Evolutionary conservation across 2,888 invertebrate species (phyloP).

Genomic region (Furcula furcula): DNA sequence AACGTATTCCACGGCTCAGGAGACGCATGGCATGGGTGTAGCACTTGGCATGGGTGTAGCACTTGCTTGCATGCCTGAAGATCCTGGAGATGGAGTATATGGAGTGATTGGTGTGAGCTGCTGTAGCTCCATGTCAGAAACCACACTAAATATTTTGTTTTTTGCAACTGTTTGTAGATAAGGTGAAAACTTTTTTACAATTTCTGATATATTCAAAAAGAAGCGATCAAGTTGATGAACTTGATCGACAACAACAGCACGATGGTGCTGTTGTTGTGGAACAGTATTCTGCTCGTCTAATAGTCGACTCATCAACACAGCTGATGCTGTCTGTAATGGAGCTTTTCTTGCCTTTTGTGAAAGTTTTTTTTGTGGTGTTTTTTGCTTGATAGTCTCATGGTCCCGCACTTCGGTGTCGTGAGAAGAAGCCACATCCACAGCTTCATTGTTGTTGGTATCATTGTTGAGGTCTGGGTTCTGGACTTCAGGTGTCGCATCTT

Average conservation of each 20-base stretch:
- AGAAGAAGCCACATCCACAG: slow-evolving; percentile 5
- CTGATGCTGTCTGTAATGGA: slow-evolving; percentile 5
- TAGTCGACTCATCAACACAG: slow-evolving; percentile 16
- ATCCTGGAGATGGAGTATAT: no score
- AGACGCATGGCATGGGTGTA: no score
- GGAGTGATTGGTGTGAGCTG: no score
- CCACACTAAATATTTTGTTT: slow-evolving; percentile 17
- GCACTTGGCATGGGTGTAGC: no score
- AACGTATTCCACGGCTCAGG: no score
- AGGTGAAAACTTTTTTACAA: slow-evolving; percentile 21
- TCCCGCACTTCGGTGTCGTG: slow-evolving; percentile 5
- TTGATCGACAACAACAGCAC: no score
- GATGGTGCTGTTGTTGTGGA: no score
- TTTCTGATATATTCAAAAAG: slow-evolving; percentile 22
- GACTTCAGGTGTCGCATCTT: no score
- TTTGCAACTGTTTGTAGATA: slow-evolving; percentile 19
- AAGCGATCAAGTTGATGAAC: slow-evolving; percentile 22
- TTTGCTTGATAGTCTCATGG: no score
- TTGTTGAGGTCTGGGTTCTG: slow-evolving; percentile 8
- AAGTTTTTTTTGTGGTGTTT: slow-evolving; percentile 3
- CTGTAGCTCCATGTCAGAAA: slow-evolving; percentile 19
- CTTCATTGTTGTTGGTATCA: slow-evolving; percentile 9
- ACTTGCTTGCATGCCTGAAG: no score
- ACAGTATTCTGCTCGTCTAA: no score
- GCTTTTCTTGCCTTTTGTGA: slow-evolving; percentile 6